A percentile compares a stretch with the other conserved stretches of the same genome.
phyloP scores from a whole-genome alignment of 2,797 vertebrate species.

The Ceyx erithaca region DNA sequence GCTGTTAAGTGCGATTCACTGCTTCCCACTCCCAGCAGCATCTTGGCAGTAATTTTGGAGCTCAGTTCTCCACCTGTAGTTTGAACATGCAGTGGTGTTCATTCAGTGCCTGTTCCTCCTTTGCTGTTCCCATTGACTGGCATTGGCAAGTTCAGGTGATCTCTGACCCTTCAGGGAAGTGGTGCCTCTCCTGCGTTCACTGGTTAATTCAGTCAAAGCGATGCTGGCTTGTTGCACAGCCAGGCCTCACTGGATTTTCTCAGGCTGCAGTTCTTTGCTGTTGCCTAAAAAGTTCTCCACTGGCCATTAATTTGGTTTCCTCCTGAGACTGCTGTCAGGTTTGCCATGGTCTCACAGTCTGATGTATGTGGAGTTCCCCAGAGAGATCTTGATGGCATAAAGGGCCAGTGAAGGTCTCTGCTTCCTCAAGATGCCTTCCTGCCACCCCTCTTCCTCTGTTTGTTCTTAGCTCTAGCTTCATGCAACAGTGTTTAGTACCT shows the following conservation, averaged over 20 bases:
- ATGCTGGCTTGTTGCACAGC: background rate
- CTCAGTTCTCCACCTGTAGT: conserved; percentile 24
- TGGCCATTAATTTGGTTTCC: background rate
- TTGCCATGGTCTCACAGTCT: background rate
- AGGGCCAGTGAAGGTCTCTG: background rate
- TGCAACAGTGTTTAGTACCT: conserved; percentile 59
- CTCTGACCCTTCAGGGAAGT: background rate
- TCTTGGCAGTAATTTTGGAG: conserved; percentile 8
- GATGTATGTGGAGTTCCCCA: background rate
- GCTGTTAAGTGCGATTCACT: conserved; percentile 1
- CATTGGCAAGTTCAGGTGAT: background rate
- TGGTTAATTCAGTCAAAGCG: background rate
- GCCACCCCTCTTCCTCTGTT: background rate
- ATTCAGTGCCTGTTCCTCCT: background rate
- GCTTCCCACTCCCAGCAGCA: conserved; percentile 41
- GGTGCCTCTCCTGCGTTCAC: background rate
- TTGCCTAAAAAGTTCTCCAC: background rate
- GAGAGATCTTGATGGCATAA: background rate
- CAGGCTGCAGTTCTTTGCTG: background rate
- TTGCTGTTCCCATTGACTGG: background rate
- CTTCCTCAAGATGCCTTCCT: background rate
- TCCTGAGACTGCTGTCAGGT: background rate
- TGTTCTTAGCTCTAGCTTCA: conserved; percentile 31
- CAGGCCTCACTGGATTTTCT: background rate
- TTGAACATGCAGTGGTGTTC: background rate